A percentile compares a stretch with the other conserved stretches of the same genome.
phyloP scores from a whole-genome alignment of 2,113 vertebrate species.

The Carettochelys insculpta region DNA sequence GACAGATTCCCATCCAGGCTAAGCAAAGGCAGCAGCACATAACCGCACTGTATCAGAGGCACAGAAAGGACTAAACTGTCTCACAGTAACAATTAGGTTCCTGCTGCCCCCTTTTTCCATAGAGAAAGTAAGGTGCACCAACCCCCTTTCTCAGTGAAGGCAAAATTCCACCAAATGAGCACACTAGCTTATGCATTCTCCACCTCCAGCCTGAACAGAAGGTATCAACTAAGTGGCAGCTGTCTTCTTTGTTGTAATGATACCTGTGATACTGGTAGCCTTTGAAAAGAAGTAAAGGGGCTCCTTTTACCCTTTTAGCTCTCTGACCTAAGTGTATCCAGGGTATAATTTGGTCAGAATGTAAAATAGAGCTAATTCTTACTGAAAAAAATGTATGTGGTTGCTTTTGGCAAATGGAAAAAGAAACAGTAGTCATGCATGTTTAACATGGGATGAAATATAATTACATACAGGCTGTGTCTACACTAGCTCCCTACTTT shows the following conservation, averaged over 20 bases:
- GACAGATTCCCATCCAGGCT: not conserved
- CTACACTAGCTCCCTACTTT: too few species aligned
- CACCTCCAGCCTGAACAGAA: not conserved
- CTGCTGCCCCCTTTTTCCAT: not conserved
- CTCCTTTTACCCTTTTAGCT: not conserved
- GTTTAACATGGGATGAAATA: not conserved
- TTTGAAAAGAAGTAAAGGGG: accelerated
- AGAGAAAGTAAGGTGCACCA: not conserved
- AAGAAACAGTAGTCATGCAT: not conserved
- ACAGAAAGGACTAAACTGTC: not conserved
- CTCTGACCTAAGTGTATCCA: not conserved
- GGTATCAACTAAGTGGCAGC: accelerated
- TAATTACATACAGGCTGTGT: too few species aligned
- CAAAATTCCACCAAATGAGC: not conserved
- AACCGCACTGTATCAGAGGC: accelerated
- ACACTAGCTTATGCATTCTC: not conserved
- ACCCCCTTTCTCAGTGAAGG: not conserved
- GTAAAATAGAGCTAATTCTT: accelerated
- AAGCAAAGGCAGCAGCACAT: not conserved
- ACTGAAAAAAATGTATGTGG: not conserved
- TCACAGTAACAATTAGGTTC: not conserved
- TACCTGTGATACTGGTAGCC: accelerated
- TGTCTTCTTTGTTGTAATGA: not conserved
- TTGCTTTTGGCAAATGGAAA: not conserved
- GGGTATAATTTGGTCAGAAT: accelerated